Evolutionary conservation across 2,888 invertebrate species (phyloP), one percentile per base, ranked within the genome.

Genomic region (Cactoblastis cactorum): DNA sequence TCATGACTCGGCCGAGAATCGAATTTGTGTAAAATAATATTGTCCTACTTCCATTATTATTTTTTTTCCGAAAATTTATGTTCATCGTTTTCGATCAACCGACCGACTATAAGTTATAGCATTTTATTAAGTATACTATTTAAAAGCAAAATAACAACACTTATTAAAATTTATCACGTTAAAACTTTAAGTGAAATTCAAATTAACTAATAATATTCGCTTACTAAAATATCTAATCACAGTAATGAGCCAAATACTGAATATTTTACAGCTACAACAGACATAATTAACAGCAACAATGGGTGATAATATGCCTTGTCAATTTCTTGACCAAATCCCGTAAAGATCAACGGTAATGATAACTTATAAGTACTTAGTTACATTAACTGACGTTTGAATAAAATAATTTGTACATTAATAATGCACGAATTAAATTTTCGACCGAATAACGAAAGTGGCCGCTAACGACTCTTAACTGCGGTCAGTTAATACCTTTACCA

Each of bases 391-490:
- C 43, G 22, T 43, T 28, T 43, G 17, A 28, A 43, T 28, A 28
- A 43, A 11, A 43, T 38, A 43, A 28, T 32, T 43, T 14, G 15
- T 43, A 43, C 14, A 32, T 28, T 28, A 28, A 9, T 28, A 28
- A 28, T 9, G 8, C 9, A 9, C 3, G 17, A 37, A 17, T 4
- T 14, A 11, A 35, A 35, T 35, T n/a, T 35, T 14, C 34, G 14
- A 9, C 37, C 17, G 37, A 37, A 37, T 9, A 9, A 9, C 37
- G 55, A 15, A 53, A 52, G 47, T 59, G 38, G 38, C 28, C 34
- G 53, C 58, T 48, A 45, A 52, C 56, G 52, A 49, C 58, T 57
- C 50, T 63, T 62, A 57, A 56, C 62, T 63, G 59, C 55, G 60
- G 43, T 43, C 43, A 43, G 28, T 61, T 55, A n/a, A 39, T 12